These are phyloP conservation scores for Kryptolebias ocellatus DNA, from an alignment of 2,797 vertebrate genomes.

Conservation along the genomic window DNA sequence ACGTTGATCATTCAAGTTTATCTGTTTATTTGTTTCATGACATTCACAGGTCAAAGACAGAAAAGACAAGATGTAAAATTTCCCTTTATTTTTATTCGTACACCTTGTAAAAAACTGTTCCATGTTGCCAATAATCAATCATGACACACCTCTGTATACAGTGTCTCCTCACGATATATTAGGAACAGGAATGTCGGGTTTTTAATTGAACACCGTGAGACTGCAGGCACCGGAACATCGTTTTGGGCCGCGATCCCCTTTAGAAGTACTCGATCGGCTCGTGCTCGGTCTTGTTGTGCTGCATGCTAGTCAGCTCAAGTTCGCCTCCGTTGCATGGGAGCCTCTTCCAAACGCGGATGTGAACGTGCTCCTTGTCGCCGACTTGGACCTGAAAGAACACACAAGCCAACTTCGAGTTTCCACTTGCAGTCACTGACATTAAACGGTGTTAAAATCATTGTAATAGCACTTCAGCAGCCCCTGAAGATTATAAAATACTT, in stretches of 20 bases:
- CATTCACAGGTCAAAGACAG: too few species aligned
- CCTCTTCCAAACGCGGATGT: conserved; percentile 78
- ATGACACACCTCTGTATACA: background rate
- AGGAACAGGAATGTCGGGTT: background rate
- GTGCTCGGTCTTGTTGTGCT: conserved; percentile 72
- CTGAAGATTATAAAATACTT: too few species aligned
- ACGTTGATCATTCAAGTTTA: too few species aligned
- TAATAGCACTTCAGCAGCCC: too few species aligned
- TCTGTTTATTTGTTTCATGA: too few species aligned
- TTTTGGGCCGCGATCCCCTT: background rate
- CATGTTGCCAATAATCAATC: background rate
- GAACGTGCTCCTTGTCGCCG: conserved; percentile 72
- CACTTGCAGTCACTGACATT: too few species aligned
- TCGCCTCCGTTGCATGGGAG: conserved; percentile 62
- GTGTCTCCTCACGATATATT: background rate
- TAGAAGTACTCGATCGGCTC: conserved; percentile 75
- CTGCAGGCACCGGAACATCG: conserved; percentile 12
- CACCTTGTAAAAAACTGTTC: conserved; percentile 22
- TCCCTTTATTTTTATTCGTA: conserved; percentile 21
- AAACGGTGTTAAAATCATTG: too few species aligned
- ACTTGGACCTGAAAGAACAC: conserved; percentile 77
- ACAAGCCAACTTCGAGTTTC: background rate
- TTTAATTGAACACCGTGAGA: background rate
- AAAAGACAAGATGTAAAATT: background rate
- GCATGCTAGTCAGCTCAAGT: conserved; percentile 64